Evolutionary conservation across 2,888 invertebrate species (phyloP), one percentile per base, ranked within the genome.

Genomic region (Stenoptilia bipunctidactyla): DNA sequence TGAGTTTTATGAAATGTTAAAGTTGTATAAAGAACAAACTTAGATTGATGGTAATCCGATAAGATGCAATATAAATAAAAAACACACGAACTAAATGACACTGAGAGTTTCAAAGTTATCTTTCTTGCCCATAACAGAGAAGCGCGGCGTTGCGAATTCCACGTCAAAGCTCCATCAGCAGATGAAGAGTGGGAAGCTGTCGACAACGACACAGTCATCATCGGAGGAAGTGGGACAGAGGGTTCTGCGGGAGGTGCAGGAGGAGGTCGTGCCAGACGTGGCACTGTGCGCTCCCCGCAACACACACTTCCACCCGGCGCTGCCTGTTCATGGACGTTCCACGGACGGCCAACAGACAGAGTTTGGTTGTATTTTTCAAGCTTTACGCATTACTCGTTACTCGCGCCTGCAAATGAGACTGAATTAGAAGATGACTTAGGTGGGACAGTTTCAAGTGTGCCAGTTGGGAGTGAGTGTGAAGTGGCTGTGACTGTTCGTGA

Each of bases 301-400:
- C 94, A 95, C 76, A 92, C 94, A 36, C 82, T 94, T 53, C 92
- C 94, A 13, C 93, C 93, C 1, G 92, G 92, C 61, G 92, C 94
- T 41, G 93, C 93, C 35, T 95, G 95, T 80, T 91, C 91, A 15
- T 95, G 94, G 87, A 90, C 89, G 50, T 93, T 95, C 66, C 89
- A 89, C 61, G 94, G 94, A 15, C 88, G 89, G 48, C 87, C 90
- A 5, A 87, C 90, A 38, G 94, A 94, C 66, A 86, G 92, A 45
- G 89, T 95, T 41, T 95, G 95, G 95, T 85, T 94, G 51, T 94
- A 92, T 71, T 94, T 94, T 66, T 89, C 92, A 48, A 93, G 93
- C 48, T 94, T 92, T 75, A 91, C 90, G 51, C 91, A 93, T 54
- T 88, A 92, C 59, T 91, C 92, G 47, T 77, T 93, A 45, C 82